Evolutionary conservation across 2,797 vertebrate species (phyloP).

Genomic region (Sebastes iracundus): DNA sequence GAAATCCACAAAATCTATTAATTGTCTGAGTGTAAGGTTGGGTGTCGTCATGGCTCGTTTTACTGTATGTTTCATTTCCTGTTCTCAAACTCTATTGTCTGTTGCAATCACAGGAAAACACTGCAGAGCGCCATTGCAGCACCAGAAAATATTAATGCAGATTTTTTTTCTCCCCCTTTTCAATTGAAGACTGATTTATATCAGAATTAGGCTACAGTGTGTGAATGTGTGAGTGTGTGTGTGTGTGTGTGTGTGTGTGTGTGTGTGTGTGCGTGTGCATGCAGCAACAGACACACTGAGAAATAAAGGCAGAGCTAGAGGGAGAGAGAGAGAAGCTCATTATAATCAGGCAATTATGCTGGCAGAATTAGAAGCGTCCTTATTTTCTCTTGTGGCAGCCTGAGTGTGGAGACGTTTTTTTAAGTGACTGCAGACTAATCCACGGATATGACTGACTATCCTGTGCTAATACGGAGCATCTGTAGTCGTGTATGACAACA

Average conservation of each 20-base stretch:
- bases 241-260: slow-evolving; percentile 12
- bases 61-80: slow-evolving; percentile 20
- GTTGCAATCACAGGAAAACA: slow-evolving; percentile 18
- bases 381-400: slow-evolving; percentile 79
- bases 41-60: background rate
- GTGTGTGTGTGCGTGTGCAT: slow-evolving; percentile 32
- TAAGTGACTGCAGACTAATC: slow-evolving; percentile 75
- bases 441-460: slow-evolving; percentile 74
- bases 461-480: slow-evolving; percentile 72
- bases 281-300: slow-evolving; percentile 67
- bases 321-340: slow-evolving; percentile 75
- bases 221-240: no score
- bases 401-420: slow-evolving; percentile 68
- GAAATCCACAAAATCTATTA: slow-evolving; percentile 17
- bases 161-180: slow-evolving; percentile 12
- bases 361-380: slow-evolving; percentile 81
- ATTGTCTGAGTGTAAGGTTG: background rate
- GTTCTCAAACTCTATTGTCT: slow-evolving; percentile 1
- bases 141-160: slow-evolving; percentile 56
- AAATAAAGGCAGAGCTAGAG: slow-evolving; percentile 76
- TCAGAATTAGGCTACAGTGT: slow-evolving; percentile 65
- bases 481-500: slow-evolving; percentile 75
- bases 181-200: slow-evolving; percentile 72
- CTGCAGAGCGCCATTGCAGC: slow-evolving; percentile 22
- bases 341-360: slow-evolving; percentile 84